Conservation (phyloP, 2,113 vertebrate species). For the Ovibos moschatus region DNA sequence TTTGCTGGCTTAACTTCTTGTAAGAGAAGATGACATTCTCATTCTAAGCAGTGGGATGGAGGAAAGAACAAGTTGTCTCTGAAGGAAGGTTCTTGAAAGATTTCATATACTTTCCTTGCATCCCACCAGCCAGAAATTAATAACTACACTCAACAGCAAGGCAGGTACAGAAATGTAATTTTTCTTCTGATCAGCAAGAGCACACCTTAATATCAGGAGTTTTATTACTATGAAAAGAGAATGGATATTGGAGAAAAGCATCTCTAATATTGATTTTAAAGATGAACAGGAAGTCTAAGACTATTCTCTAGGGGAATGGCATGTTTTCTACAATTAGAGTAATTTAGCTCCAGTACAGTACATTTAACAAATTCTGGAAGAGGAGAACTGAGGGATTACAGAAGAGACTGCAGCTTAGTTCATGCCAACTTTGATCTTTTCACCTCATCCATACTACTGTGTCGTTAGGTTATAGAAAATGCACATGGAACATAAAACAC, state of each 20-base stretch:
- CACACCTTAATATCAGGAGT: neutral
- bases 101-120: neutral
- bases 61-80: neutral
- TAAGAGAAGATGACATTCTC: neutral
- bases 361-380: neutral
- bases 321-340: neutral
- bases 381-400: neutral
- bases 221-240: neutral
- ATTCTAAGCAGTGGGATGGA: neutral
- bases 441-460: neutral
- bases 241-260: neutral
- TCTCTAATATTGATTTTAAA: neutral
- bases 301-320: neutral
- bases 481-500: neutral
- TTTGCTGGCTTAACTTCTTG: neutral
- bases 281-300: neutral
- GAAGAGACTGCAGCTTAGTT: neutral
- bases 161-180: neutral
- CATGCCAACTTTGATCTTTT: neutral
- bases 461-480: neutral
- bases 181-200: neutral
- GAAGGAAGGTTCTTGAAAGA: neutral
- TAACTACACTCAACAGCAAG: neutral
- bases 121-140: neutral
- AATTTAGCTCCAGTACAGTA: neutral